Evolutionary conservation across 37 sponge, comb jelly and placozoan species (phyloP), one percentile per base, ranked within the genome.

Genomic region (Cliona cf. orientalis): DNA sequence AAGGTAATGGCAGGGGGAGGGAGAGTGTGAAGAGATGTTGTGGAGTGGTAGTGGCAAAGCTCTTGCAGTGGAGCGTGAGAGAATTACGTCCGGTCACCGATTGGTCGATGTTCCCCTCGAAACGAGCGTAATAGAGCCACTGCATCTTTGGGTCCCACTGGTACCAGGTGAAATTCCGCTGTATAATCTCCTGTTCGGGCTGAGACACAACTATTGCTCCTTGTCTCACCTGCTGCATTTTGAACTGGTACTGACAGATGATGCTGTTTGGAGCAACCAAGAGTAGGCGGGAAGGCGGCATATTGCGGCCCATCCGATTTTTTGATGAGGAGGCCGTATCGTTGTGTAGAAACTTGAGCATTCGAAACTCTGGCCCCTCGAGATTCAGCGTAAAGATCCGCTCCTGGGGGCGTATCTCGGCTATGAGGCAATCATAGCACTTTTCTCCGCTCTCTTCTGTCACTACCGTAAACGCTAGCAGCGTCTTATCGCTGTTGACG

Each of bases 81-180:
- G 82, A 41, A 49, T 80, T 80, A 9, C 40, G 53, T 0, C 69
- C 71, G 11, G 32, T 69, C 29, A 26, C 14, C 41, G 46, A 37
- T 35, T 11, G 53, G 25, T 26, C 57, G 34, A 44, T 57, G 36
- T 58, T 63, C 45, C 44, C 65, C 29, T 78, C 79, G 67, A 89
- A 84, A 6, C 84, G 49, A 29, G 90, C 79, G 29, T 83, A 79
- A 45, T 83, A 89, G 34, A 89, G 84, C 84, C 84, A 89, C 67
- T 89, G 90, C 41, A 46, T 53, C 11, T 62, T 58, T 29, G 90
- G 84, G 65, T 83, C 84, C 90, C 90, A 89, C 80, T 89, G 90
- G 65, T 89, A 89, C 90, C 90, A 89, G 44, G 64, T 19, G 56
- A 83, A 77, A 17, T 89, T 72, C 58, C 66, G 28, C 11, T 34